These are phyloP conservation scores for Ochropleura plecta DNA, from an alignment of 2,888 invertebrate genomes.

Conservation along the genomic window DNA sequence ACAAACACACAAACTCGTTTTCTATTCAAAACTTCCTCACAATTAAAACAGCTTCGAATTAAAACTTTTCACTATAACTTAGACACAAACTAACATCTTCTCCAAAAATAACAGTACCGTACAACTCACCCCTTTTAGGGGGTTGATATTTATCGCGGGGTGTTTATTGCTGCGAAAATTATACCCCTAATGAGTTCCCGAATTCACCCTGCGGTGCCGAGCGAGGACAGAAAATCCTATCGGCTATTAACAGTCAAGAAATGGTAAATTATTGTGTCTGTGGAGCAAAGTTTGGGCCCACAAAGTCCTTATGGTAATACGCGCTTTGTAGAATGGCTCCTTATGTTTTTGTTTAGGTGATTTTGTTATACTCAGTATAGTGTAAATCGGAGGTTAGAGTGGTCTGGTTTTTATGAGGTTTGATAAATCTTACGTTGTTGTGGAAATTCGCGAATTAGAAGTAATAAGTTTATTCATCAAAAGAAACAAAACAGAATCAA, in stretches of 20 bases:
- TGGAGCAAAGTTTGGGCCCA: conserved; percentile 72
- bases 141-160: conserved; percentile 88
- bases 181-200: conserved; percentile 90
- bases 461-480: no score
- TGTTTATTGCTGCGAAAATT: conserved; percentile 90
- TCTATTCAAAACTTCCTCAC: background rate
- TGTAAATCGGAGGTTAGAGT: conserved; percentile 42
- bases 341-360: conserved; percentile 70
- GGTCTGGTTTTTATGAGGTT: conserved; percentile 23
- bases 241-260: conserved; percentile 89
- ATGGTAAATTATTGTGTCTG: conserved; percentile 84
- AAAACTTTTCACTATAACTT: conserved; percentile 44
- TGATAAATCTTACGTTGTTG: background rate
- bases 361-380: conserved; percentile 47
- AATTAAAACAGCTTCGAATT: conserved; percentile 20
- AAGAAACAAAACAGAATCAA: no score
- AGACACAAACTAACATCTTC: conserved; percentile 61
- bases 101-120: conserved; percentile 68
- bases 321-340: conserved; percentile 73
- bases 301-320: conserved; percentile 85
- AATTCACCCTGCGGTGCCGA: conserved; percentile 76
- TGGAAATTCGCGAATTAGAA: background rate
- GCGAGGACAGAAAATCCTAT: conserved; percentile 88
- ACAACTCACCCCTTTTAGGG: conserved; percentile 77
- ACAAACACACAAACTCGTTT: background rate